These are phyloP conservation scores for Cyprinella venusta DNA, from an alignment of 2,797 vertebrate species.

Conservation along the genomic window DNA sequence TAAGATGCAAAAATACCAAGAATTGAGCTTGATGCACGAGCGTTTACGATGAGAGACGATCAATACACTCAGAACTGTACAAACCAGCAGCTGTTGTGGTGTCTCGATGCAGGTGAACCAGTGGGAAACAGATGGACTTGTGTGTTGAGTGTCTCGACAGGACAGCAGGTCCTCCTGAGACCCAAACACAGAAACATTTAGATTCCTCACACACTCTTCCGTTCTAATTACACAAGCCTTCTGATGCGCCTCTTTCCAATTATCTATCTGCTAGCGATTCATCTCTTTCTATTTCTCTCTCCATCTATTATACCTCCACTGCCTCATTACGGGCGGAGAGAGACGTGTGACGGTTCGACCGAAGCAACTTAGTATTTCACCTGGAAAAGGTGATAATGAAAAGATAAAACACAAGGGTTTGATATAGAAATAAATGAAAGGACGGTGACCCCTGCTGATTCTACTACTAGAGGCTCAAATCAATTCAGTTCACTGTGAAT, in stretches of 20 bases:
- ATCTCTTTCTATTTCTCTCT: conserved; percentile 32
- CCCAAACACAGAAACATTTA: conserved; percentile 41
- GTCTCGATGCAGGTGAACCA: conserved; percentile 19
- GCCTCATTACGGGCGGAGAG: conserved; percentile 21
- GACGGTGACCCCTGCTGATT: neutral
- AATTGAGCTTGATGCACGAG: neutral
- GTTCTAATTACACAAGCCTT: conserved; percentile 42
- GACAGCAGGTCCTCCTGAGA: conserved; percentile 8
- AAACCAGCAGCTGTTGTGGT: conserved; percentile 11
- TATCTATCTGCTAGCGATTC: conserved; percentile 43
- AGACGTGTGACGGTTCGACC: neutral
- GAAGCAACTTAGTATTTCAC: neutral
- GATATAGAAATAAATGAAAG: conserved; percentile 2
- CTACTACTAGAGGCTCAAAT: neutral
- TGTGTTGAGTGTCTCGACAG: conserved; percentile 22
- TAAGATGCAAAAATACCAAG: neutral
- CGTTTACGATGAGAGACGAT: conserved; percentile 3
- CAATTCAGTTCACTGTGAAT: neutral
- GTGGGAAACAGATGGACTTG: conserved; percentile 23
- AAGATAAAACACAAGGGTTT: conserved; percentile 25
- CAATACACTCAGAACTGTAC: neutral
- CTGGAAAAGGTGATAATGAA: conserved; percentile 31
- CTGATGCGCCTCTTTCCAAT: conserved; percentile 42
- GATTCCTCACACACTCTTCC: conserved; percentile 45
- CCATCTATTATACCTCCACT: conserved; percentile 40